phyloP scores from a whole-genome alignment of 2,113 vertebrate species.

The Grus americana region DNA sequence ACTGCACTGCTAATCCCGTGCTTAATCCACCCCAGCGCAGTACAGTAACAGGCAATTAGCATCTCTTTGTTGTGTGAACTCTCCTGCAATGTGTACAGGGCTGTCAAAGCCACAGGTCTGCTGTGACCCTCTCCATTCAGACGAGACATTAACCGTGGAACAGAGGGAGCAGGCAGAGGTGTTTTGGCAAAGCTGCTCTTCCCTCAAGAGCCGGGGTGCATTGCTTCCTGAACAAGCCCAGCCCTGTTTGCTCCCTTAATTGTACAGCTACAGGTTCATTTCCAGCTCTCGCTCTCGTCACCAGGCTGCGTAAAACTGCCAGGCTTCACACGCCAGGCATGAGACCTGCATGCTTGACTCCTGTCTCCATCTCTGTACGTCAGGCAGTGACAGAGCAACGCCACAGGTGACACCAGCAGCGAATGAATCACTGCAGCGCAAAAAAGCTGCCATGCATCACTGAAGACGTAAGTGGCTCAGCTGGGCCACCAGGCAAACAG shows the following conservation, averaged over 20 bases:
- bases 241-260: neutral
- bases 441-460: neutral
- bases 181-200: constrained; percentile 3
- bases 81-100: neutral
- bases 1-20: neutral
- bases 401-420: neutral
- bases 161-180: neutral
- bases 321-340: neutral
- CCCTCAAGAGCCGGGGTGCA: neutral
- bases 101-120: neutral
- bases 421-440: neutral
- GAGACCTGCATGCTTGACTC: neutral
- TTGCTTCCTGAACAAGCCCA: neutral
- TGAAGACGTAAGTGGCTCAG: neutral
- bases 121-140: neutral
- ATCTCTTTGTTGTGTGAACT: neutral
- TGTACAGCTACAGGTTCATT: neutral
- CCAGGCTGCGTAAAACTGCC: neutral
- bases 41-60: neutral
- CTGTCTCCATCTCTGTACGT: accelerated
- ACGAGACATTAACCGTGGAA: neutral
- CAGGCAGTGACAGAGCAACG: neutral
- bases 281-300: neutral
- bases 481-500: neutral
- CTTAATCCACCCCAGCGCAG: neutral